Evolutionary conservation across 2,797 vertebrate genomes (phyloP).

Genomic region (Cuculus canorus): DNA sequence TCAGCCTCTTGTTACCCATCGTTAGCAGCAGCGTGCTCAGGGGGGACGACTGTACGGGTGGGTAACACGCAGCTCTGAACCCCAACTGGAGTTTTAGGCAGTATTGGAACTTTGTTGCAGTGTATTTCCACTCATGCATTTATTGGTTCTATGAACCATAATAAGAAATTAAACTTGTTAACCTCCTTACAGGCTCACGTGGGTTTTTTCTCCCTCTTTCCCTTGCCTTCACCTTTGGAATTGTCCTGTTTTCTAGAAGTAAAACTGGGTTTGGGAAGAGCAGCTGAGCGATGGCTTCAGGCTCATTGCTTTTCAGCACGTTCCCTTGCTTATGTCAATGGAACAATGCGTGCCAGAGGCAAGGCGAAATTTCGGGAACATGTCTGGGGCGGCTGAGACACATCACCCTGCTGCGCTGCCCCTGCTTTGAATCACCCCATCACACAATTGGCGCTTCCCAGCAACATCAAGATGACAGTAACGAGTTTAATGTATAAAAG

Average conservation of each 20-base stretch:
- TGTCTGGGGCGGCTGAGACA: neutral
- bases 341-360: neutral
- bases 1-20: neutral
- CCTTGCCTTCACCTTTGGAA: fast-evolving
- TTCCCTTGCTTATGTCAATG: neutral
- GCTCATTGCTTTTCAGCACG: neutral
- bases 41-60: neutral
- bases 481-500: constrained; percentile 29
- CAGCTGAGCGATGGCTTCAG: neutral
- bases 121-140: constrained; percentile 57
- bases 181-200: neutral
- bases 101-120: constrained; percentile 65
- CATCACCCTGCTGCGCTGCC: neutral
- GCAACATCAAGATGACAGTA: neutral
- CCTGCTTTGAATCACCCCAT: neutral
- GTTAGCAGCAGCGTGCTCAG: neutral
- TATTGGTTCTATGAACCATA: constrained; percentile 82
- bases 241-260: neutral
- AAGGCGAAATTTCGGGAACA: neutral
- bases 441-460: neutral
- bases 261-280: neutral
- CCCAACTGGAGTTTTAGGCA: constrained; percentile 55
- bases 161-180: constrained; percentile 75
- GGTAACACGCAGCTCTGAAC: neutral
- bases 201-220: neutral